Base-by-base conservation (phyloP, 30 jellyfish, hydroid and myxozoan genomes). In the Aurelia sp. region DNA sequence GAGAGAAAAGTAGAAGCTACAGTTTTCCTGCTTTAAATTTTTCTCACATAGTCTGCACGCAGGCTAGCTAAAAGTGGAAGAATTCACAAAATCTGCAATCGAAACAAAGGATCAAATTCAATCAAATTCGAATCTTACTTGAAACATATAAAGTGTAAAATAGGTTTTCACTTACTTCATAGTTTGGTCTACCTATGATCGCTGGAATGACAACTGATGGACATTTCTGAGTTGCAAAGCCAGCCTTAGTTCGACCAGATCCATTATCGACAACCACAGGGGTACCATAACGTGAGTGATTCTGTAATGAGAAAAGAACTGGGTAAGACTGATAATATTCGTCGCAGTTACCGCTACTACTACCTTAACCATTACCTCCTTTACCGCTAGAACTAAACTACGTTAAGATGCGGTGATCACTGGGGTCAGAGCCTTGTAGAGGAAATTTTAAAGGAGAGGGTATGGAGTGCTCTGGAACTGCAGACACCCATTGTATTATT, bases 231-330 rank as follows among this genome's bases (percentile, higher is more conserved):
- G 89, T 76, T 4, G 98, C 93, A 27, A 94, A 90, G 62, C 98
- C 98, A 18, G 96, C 92, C 76, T 94, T 94, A 12, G 94, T 88
- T 65, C 82, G 67, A 4, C 98, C 98, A 11, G 98, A 94, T 15
- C 98, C 98, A 86, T 94, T 94, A 62, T 94, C 98, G 70, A 94
- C 88, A 33, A 94, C 93, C 47, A 84, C 86, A 4, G 96, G 88
- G 3, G 96, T 48, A 55, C 89, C 90, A 77, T 44, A 66, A 69
- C 73, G 80, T 61, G 24, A 17, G n/a, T 21, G 4, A n/a, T 47
- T 71, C 96, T 84, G 70, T 19, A 74, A 75, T n/a, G 38, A 50
- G 35, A 41, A 17, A 17, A 3, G 8, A 48, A 13, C 15, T 44
- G 55, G 55, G 15, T 44, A 16, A 44, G 55, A 59, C 68, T 2